Evolutionary conservation across 2,797 vertebrate genomes (phyloP).

Genomic region (Macropus fuliginosus): DNA sequence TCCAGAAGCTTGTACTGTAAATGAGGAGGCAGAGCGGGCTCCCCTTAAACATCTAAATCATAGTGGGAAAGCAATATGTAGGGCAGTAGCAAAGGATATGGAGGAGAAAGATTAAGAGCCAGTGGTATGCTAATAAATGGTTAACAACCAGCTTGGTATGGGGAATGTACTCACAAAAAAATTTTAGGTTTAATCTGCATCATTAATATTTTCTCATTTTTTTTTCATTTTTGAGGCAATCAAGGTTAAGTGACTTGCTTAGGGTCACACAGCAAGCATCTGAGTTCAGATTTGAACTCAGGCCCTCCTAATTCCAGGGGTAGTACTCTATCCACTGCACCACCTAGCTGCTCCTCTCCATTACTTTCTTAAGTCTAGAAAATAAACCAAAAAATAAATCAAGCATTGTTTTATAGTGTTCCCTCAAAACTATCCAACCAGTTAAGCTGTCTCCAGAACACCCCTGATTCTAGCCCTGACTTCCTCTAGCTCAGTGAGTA

Average conservation of each 20-base stretch:
- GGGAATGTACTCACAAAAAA: too few relatives aligned
- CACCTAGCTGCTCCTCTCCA: not conserved
- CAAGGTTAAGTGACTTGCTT: too few relatives aligned
- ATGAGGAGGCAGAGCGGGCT: too few relatives aligned
- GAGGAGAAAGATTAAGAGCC: too few relatives aligned
- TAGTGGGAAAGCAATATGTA: not conserved
- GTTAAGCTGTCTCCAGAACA: not conserved
- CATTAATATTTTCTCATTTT: not conserved
- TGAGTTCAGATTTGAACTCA: too few relatives aligned
- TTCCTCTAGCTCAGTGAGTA: not conserved
- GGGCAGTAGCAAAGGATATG: not conserved
- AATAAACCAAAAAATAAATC: not conserved
- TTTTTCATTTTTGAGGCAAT: too few relatives aligned
- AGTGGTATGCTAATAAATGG: too few relatives aligned
- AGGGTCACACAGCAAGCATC: too few relatives aligned
- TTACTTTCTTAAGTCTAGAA: not conserved
- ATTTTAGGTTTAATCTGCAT: not conserved
- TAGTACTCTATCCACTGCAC: too few relatives aligned
- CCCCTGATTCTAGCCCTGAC: not conserved
- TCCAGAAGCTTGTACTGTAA: not conserved
- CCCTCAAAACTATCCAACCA: not conserved
- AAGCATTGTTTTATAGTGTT: not conserved
- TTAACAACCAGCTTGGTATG: too few relatives aligned
- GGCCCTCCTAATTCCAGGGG: too few relatives aligned
- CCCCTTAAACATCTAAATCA: too few relatives aligned